Conservation (phyloP, 2,113 vertebrate species). For the Amblyornis subalaris region DNA sequence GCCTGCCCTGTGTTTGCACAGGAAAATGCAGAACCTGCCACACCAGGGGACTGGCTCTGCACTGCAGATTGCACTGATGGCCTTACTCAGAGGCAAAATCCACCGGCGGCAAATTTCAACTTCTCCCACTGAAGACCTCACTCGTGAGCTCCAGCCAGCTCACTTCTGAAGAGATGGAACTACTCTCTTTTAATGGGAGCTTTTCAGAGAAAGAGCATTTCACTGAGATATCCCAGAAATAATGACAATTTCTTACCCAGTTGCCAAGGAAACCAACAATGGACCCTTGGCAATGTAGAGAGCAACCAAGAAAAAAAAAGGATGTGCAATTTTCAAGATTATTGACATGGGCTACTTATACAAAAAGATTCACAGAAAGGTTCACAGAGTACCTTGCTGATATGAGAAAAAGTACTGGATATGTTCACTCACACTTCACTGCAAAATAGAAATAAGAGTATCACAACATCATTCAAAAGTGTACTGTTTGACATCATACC, state of each 20-base stretch:
- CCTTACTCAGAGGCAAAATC: not conserved
- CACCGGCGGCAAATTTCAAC: not conserved
- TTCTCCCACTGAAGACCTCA: not conserved
- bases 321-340: not conserved
- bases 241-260: not conserved
- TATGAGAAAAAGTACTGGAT: not conserved
- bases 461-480: not conserved
- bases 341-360: not conserved
- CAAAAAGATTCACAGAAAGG: not conserved
- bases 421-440: not conserved
- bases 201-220: not conserved
- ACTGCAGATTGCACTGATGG: not conserved
- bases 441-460: not conserved
- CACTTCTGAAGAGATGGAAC: not conserved
- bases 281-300: not conserved
- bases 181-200: not conserved
- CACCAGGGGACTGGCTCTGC: not conserved
- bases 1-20: not conserved
- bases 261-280: not conserved
- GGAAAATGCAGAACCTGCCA: not conserved
- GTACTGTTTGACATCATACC: not conserved
- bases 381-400: not conserved
- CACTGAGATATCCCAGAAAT: not conserved
- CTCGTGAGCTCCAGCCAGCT: not conserved
- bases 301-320: not conserved